phyloP scores from a whole-genome alignment of 2,113 vertebrate species.

The Rhea pennata region DNA sequence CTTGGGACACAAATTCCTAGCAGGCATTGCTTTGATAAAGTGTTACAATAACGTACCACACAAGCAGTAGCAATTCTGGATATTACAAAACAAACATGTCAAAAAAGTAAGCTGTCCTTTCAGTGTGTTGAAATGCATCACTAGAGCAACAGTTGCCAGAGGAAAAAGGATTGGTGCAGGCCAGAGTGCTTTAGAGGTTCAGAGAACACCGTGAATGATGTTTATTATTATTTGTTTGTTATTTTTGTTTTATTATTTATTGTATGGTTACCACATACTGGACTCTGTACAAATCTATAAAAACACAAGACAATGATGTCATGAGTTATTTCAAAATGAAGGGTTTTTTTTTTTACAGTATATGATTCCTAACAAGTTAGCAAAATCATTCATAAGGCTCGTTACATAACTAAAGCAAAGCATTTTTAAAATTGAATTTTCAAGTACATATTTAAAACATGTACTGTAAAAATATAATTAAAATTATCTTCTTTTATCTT shows the following conservation, averaged over 20 bases:
- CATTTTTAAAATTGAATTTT: neutral
- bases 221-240: slow-evolving; percentile 58
- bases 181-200: neutral
- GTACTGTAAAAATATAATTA: neutral
- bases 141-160: slow-evolving; percentile 41
- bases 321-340: neutral
- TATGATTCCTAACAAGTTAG: neutral
- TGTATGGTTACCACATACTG: neutral
- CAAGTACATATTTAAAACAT: neutral
- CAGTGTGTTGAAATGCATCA: slow-evolving; percentile 24
- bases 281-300: neutral
- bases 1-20: slow-evolving; percentile 9
- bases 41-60: slow-evolving; percentile 45
- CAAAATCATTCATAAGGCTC: neutral
- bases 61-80: neutral
- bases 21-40: slow-evolving; percentile 52
- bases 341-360: neutral
- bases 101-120: slow-evolving; percentile 34
- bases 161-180: slow-evolving; percentile 31
- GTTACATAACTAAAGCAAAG: fast-evolving
- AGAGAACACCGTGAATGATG: slow-evolving; percentile 12
- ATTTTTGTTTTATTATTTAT: neutral
- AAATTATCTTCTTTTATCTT: fast-evolving
- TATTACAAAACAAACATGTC: neutral
- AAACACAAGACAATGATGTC: neutral